A percentile compares a stretch with the other conserved stretches of the same genome.
Conservation (phyloP, 2,888 invertebrate genomes). For the Alentia gelatinosa region DNA sequence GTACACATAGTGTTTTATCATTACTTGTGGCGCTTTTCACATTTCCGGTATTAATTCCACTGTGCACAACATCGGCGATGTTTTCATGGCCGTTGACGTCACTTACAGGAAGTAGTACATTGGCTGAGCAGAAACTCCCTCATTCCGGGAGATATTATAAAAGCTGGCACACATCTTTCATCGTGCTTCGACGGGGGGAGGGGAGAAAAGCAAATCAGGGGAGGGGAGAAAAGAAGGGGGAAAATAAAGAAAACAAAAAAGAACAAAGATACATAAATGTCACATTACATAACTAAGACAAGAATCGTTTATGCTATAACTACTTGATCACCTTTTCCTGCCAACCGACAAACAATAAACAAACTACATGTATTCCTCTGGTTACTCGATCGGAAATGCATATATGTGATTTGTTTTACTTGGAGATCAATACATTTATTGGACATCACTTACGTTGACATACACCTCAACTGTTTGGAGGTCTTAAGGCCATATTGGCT, state of each 20-base stretch:
- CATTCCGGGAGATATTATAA: no score
- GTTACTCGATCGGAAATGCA: background rate
- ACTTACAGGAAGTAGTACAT: no score
- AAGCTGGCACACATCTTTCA: background rate
- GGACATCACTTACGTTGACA: background rate
- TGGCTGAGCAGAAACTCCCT: no score
- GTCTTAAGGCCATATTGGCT: background rate
- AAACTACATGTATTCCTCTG: background rate
- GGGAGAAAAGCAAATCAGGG: conserved; percentile 1
- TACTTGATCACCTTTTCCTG: background rate
- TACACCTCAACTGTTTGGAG: background rate
- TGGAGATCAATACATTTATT: background rate
- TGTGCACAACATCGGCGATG: no score
- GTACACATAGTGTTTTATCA: no score
- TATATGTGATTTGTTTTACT: background rate
- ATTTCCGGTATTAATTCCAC: no score
- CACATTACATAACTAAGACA: background rate
- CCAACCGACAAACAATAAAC: background rate
- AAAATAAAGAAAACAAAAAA: background rate
- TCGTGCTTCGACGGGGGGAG: background rate
- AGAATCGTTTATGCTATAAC: background rate
- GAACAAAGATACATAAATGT: background rate
- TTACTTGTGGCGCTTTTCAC: no score
- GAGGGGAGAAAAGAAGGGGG: background rate
- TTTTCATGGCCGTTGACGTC: no score